Conservation (phyloP, 2,888 invertebrate genomes). For the Bembecia ichneumoniformis region DNA sequence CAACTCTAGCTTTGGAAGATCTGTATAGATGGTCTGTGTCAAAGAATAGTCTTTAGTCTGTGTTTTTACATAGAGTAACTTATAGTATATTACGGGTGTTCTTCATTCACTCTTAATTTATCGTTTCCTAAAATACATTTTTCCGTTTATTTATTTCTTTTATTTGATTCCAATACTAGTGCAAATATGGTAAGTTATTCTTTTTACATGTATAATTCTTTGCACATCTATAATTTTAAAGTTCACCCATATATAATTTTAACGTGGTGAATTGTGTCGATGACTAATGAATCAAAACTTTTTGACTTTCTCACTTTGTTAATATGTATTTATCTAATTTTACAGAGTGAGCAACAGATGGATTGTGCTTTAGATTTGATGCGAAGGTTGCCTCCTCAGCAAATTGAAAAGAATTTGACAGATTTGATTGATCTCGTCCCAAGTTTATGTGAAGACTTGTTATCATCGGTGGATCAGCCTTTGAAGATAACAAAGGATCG, state of each 20-base stretch:
- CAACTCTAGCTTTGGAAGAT: too few relatives aligned
- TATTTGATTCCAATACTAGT: constrained; percentile 9
- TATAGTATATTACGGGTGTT: too few relatives aligned
- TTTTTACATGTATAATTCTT: too few relatives aligned
- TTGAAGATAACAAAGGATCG: constrained; percentile 97
- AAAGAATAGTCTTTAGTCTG: too few relatives aligned
- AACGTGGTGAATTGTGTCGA: constrained; percentile 36
- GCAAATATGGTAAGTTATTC: too few relatives aligned
- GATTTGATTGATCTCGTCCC: constrained; percentile 98
- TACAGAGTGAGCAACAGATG: constrained; percentile 94
- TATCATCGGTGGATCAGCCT: constrained; percentile 98
- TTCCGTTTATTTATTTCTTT: constrained; percentile 15
- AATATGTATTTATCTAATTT: constrained; percentile 23
- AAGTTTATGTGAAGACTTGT: constrained; percentile 93
- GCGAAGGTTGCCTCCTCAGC: constrained; percentile 98
- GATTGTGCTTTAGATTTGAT: constrained; percentile 99
- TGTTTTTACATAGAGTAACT: too few relatives aligned
- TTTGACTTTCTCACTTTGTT: constrained; percentile 20
- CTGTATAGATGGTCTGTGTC: too few relatives aligned
- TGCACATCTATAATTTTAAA: background rate
- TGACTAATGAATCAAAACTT: constrained; percentile 56
- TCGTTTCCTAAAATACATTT: constrained; percentile 12
- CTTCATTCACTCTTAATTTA: background rate
- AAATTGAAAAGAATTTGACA: constrained; percentile 98
- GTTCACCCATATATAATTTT: too few relatives aligned